Evolutionary conservation across 2,113 vertebrate genomes (phyloP).

Genomic region (cattle (Bos taurus)): ARS-UCD2.0 NC_037336.1:26190501-26191000

Average conservation of each 20-base stretch:
- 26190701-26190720: neutral
- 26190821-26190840: neutral
- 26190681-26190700: neutral
- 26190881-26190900: neutral
- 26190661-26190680: neutral
- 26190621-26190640: fast-evolving
- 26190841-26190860: neutral
- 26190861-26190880: neutral
- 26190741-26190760: neutral
- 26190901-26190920: neutral
- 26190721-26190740: neutral
- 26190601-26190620: fast-evolving
- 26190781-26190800: neutral
- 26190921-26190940: neutral
- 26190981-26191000: neutral
- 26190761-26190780: neutral
- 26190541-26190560: neutral
- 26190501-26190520: neutral
- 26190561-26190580: neutral
- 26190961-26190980: neutral
- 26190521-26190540: neutral
- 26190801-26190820: neutral
- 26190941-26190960: neutral
- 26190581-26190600: neutral
- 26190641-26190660: neutral